These are phyloP conservation scores for Drosophila anomelani DNA, from an alignment of 2,888 invertebrate genomes.

Conservation along the genomic window DNA sequence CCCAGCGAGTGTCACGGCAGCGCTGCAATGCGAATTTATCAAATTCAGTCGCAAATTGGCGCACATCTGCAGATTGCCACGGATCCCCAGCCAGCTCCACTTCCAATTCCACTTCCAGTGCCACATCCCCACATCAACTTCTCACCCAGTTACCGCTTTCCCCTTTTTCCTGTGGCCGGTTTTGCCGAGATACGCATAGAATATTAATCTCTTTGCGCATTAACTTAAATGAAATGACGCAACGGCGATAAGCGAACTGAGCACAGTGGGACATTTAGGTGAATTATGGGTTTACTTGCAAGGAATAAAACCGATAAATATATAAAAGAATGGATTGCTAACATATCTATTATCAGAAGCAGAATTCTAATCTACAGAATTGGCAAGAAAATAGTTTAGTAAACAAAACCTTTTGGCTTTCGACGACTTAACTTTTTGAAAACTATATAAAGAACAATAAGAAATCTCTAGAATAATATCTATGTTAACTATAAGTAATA, in stretches of 20 bases:
- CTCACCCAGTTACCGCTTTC: constrained; percentile 30
- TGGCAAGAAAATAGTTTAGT: neutral
- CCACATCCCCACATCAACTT: constrained; percentile 13
- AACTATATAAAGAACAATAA: neutral
- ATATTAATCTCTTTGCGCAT: constrained; percentile 78
- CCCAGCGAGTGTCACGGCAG: constrained; percentile 81
- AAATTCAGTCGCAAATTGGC: constrained; percentile 79
- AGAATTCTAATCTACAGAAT: no score
- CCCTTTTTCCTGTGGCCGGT: constrained; percentile 31
- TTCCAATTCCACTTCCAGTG: constrained; percentile 12
- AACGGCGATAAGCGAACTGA: constrained; percentile 58
- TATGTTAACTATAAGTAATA: neutral
- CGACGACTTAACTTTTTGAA: neutral
- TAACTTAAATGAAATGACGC: constrained; percentile 78
- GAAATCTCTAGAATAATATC: neutral
- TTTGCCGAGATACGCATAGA: constrained; percentile 73
- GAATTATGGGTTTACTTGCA: neutral
- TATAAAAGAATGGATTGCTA: neutral
- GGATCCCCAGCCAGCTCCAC: constrained; percentile 29
- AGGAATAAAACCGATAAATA: neutral
- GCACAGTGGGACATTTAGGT: constrained; percentile 53
- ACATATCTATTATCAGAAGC: neutral
- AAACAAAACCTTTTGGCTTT: neutral
- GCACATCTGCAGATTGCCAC: constrained; percentile 75
- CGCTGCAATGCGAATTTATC: constrained; percentile 80